phyloP scores from a whole-genome alignment of 2,113 vertebrate genomes.

The Cairina moschata region DNA sequence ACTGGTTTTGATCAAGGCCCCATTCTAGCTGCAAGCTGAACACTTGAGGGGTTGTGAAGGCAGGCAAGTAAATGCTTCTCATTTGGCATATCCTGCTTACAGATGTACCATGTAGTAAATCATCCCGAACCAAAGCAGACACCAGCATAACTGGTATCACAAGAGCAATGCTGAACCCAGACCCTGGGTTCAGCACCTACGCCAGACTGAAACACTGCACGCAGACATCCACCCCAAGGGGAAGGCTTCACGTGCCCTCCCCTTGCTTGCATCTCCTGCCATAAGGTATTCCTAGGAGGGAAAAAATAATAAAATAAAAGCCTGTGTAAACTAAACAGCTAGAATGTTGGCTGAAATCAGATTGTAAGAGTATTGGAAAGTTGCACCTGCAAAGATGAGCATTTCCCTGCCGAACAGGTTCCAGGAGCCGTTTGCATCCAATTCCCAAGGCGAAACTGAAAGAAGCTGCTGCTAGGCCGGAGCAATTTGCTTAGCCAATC shows the following conservation, averaged over 20 bases:
- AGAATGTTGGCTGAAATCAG: not conserved
- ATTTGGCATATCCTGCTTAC: not conserved
- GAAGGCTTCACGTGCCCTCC: not conserved
- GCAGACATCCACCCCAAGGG: not conserved
- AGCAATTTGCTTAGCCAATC: not conserved
- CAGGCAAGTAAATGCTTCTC: constrained; percentile 2
- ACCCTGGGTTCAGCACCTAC: not conserved
- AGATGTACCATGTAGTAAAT: not conserved
- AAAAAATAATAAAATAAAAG: not conserved
- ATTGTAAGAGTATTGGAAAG: not conserved
- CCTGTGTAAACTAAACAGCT: not conserved
- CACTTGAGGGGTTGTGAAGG: not conserved
- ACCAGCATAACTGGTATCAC: not conserved
- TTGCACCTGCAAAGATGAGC: not conserved
- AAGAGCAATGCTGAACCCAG: not conserved
- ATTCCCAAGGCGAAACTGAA: not conserved
- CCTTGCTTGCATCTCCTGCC: not conserved
- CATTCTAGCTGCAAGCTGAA: not conserved
- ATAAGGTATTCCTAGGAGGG: not conserved
- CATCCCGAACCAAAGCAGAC: not conserved
- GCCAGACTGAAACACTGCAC: not conserved
- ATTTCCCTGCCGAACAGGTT: constrained; percentile 1
- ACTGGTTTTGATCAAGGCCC: not conserved
- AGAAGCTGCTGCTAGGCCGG: not conserved
- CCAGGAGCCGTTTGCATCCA: constrained; percentile 14